Evolutionary conservation across 2,888 invertebrate genomes (phyloP), one percentile per base, ranked within the genome.

Genomic region (Pseudococcus viburni): DNA sequence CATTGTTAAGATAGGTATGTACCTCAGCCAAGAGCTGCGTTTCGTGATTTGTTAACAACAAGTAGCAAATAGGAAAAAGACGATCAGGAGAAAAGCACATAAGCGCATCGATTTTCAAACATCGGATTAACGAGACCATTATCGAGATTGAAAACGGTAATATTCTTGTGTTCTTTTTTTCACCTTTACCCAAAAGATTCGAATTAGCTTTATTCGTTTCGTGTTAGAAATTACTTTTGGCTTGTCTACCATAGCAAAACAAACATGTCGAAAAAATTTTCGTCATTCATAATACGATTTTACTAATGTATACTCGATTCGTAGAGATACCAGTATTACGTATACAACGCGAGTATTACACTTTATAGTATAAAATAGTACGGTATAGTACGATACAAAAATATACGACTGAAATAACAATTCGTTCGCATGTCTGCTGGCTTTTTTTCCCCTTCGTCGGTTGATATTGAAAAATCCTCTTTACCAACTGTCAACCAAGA

Each of bases 121-220:
- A 64, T 64, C 39, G 77, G 77, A 77, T 77, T 77, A 77, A 77
- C 22, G 39, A 77, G 39, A 77, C 77, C 77, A 77, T 77, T 77
- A 77, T 77, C 77, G 77, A 77, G 77, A 77, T 77, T 77, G 77
- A 77, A 77, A 77, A 77, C 77, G 77, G 39, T 39, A 39, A 77
- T 77, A 77, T 77, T 77, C 15, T 39, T 39, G 39, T 7, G 19
- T 77, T 26, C 39, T 77, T 39, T 77, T 39, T 33, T 77, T 15
- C 77, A 39, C 39, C 77, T 77, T 77, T 39, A 77, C 39, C 39
- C 77, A 22, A 77, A 77, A 39, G 33, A 77, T 77, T 77, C 77
- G 77, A 26, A 77, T 77, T 77, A 77, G 77, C 77, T 26, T 77
- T 39, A 77, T 77, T 77, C 17, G 77, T 77, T 39, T 77, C 77